phyloP scores from a whole-genome alignment of 2,113 vertebrate genomes.

The Notothenia coriiceps region DNA sequence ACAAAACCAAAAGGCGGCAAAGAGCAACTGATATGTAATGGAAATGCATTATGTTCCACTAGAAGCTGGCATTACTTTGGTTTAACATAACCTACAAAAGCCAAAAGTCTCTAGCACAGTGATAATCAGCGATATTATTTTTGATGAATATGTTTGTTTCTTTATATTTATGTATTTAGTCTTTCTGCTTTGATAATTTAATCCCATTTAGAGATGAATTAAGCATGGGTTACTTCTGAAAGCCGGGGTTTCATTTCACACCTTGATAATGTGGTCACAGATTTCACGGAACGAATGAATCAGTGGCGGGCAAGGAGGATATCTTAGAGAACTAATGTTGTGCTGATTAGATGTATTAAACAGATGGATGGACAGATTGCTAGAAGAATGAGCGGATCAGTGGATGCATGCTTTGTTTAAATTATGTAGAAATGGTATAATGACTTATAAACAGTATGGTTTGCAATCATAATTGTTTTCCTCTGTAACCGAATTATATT shows the following conservation, averaged over 20 bases:
- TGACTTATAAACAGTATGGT: neutral
- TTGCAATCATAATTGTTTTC: constrained; percentile 9
- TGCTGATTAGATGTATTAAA: constrained; percentile 54
- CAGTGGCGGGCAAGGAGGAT: neutral
- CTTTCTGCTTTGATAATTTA: neutral
- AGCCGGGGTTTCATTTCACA: constrained; percentile 57
- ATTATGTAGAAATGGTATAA: constrained; percentile 21
- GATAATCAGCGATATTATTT: neutral
- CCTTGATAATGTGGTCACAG: constrained; percentile 31
- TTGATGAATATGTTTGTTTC: neutral
- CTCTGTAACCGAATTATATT: neutral
- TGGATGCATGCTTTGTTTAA: constrained; percentile 51
- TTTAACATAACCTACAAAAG: neutral
- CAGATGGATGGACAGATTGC: constrained; percentile 81
- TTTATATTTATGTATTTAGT: neutral
- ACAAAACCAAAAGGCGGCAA: constrained; percentile 57
- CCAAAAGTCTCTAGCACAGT: neutral
- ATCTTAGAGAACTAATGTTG: constrained; percentile 36
- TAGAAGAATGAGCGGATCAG: constrained; percentile 63
- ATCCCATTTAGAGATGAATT: neutral
- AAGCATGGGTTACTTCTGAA: neutral
- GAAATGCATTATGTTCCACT: constrained; percentile 64
- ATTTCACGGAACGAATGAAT: constrained; percentile 33
- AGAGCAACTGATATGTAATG: constrained; percentile 49
- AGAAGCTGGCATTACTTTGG: neutral